Evolutionary conservation across 2,113 vertebrate species (phyloP).

Genomic region (Tachycineta bicolor): DNA sequence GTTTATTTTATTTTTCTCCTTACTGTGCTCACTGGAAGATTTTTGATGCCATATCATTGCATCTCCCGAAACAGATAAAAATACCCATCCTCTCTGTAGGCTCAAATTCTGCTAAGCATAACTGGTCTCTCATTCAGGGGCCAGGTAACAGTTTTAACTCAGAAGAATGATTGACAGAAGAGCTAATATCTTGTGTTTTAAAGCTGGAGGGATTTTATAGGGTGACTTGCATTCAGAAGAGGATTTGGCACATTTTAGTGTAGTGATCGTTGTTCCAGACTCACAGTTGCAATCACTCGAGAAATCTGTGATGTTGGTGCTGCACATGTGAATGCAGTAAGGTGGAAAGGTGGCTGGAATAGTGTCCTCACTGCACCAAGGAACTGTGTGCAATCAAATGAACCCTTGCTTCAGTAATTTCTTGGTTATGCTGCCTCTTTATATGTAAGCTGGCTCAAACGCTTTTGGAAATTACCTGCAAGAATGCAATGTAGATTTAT

Average conservation of each 20-base stretch:
- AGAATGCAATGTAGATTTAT: not conserved
- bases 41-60: not conserved
- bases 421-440: not conserved
- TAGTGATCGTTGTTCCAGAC: not conserved
- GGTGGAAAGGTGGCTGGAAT: not conserved
- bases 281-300: not conserved
- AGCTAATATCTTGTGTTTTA: not conserved
- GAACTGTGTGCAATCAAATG: not conserved
- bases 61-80: not conserved
- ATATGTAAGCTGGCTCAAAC: not conserved
- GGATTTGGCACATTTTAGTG: not conserved
- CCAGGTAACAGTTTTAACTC: not conserved
- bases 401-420: not conserved
- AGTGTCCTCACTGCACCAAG: not conserved
- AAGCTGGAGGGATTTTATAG: not conserved
- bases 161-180: rapidly evolving
- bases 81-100: not conserved
- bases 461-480: not conserved
- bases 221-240: not conserved
- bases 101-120: not conserved
- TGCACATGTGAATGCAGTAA: not conserved
- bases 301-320: not conserved
- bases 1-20: not conserved
- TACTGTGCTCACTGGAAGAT: not conserved
- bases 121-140: not conserved